phyloP scores from a whole-genome alignment of 2,797 vertebrate species.

The Emys orbicularis region DNA sequence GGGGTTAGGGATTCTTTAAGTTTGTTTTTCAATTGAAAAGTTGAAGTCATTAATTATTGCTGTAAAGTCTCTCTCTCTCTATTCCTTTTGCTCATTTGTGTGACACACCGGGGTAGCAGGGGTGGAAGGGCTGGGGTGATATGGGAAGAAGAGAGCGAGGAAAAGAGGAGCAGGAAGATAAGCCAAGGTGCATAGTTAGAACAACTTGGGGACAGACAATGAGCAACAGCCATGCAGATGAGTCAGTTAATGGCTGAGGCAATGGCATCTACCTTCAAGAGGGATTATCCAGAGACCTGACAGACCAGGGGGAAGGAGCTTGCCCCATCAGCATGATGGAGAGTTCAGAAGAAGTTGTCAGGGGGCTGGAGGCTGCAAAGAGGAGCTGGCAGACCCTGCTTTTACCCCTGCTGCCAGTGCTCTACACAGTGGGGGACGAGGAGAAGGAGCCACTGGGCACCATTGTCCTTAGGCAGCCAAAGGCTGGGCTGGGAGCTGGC shows the following conservation, averaged over 20 bases:
- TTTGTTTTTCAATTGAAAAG: not conserved
- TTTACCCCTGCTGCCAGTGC: not conserved
- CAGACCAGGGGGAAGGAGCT: not conserved
- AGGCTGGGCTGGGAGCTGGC: not conserved
- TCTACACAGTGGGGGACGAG: not conserved
- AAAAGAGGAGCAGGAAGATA: not conserved
- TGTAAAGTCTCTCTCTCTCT: not conserved
- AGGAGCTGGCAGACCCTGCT: not conserved
- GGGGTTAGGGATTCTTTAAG: not conserved
- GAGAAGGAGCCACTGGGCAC: not conserved
- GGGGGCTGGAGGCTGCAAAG: not conserved
- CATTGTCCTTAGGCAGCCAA: not conserved
- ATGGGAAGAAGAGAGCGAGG: rapidly evolving
- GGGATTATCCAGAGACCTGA: not conserved
- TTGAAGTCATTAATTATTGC: not conserved
- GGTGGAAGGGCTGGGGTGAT: no score
- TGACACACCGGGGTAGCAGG: not conserved
- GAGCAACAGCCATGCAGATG: not conserved
- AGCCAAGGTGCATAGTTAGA: rapidly evolving
- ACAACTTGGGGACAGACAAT: not conserved
- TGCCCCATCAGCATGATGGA: not conserved
- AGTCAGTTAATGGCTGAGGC: not conserved
- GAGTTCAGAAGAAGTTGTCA: not conserved
- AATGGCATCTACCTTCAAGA: not conserved
- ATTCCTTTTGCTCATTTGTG: not conserved